A percentile compares a stretch with the other conserved stretches of the same genome.
Evolutionary conservation across 2,113 vertebrate species (phyloP).

Genomic region (Equus przewalskii): DNA sequence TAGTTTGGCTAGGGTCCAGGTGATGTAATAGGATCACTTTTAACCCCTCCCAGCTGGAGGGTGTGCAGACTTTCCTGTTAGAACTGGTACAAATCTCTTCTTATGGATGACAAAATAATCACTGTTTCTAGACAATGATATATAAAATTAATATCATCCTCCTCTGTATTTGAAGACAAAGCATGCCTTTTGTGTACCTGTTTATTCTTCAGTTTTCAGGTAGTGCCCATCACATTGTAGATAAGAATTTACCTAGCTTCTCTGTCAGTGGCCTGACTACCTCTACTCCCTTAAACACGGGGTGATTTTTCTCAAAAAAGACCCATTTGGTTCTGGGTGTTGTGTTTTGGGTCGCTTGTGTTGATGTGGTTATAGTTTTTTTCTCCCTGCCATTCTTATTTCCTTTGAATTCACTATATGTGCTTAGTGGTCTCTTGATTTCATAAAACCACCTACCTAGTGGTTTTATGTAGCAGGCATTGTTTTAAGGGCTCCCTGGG

Average conservation of each 20-base stretch:
- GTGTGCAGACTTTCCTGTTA: constrained; percentile 60
- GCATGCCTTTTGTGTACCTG: background rate
- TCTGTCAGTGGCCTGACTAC: no score
- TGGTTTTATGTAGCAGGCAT: background rate
- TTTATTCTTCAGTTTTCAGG: background rate
- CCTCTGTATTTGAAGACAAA: constrained; percentile 45
- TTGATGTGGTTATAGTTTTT: background rate
- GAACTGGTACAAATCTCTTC: background rate
- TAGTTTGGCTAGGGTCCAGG: constrained; percentile 79
- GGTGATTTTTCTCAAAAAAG: background rate
- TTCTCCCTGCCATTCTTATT: background rate
- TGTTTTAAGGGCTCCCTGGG: background rate
- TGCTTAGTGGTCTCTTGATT: background rate
- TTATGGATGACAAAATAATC: background rate
- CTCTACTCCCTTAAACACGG: background rate
- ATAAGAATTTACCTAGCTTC: background rate
- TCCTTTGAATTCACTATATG: background rate
- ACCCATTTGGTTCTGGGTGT: background rate
- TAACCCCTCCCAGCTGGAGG: constrained; percentile 72
- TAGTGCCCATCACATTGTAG: background rate
- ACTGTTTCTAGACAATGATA: background rate
- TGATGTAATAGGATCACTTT: constrained; percentile 82
- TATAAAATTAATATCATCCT: background rate
- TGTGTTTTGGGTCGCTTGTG: background rate
- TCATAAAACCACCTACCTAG: background rate